A percentile compares a stretch with the other conserved stretches of the same genome.
These are phyloP conservation scores for Melanophora roralis DNA, from an alignment of 2,888 invertebrate species.

Conservation along the genomic window DNA sequence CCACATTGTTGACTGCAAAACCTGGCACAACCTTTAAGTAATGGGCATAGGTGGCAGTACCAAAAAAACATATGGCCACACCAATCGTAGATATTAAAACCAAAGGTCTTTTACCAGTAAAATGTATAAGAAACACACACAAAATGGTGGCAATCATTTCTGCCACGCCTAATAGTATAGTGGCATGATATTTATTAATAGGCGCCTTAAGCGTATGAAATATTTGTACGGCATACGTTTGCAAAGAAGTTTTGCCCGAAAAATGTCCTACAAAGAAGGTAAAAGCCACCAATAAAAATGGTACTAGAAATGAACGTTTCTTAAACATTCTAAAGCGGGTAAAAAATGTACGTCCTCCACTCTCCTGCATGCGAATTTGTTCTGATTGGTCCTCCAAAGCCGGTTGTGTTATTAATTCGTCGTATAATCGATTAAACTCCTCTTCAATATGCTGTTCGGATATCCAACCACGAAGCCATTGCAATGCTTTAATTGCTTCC, in stretches of 20 bases:
- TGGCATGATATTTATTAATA: slow-evolving; percentile 86
- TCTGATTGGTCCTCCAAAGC: slow-evolving; percentile 69
- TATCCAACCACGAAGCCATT: slow-evolving; percentile 90
- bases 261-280: slow-evolving; percentile 86
- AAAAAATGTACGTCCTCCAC: slow-evolving; percentile 59
- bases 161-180: slow-evolving; percentile 83
- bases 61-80: slow-evolving; percentile 82
- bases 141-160: slow-evolving; percentile 83
- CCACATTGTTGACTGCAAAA: slow-evolving; percentile 75
- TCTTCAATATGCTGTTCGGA: slow-evolving; percentile 80
- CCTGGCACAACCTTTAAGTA: slow-evolving; percentile 76
- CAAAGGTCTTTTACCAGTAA: slow-evolving; percentile 84
- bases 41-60: slow-evolving; percentile 76
- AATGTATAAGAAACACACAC: slow-evolving; percentile 84
- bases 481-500: slow-evolving; percentile 84
- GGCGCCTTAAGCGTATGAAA: slow-evolving; percentile 85
- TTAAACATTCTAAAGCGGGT: slow-evolving; percentile 77
- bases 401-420: slow-evolving; percentile 72
- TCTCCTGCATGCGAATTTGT: slow-evolving; percentile 39
- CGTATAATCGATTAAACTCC: slow-evolving; percentile 75
- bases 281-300: slow-evolving; percentile 82
- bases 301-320: slow-evolving; percentile 82
- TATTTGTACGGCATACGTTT: slow-evolving; percentile 86
- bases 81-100: slow-evolving; percentile 83
- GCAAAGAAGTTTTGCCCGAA: slow-evolving; percentile 85